These are phyloP conservation scores for Brachionus asplanchnoidis DNA, from an alignment of 1,140 invertebrate species.

Conservation along the genomic window DNA sequence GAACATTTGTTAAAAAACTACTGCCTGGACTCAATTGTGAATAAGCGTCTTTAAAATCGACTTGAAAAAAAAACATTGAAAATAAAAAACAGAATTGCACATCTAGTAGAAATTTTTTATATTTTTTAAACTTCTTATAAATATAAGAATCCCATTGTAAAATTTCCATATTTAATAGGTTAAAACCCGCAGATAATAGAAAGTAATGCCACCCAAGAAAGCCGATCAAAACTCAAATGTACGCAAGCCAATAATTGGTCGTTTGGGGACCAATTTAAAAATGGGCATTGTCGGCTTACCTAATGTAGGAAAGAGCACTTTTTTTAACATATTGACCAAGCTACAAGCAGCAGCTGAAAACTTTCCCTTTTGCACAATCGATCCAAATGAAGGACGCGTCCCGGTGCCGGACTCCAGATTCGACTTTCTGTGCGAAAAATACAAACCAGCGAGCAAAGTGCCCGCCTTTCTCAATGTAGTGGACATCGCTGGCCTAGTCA, in stretches of 20 bases:
- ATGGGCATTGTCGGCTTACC: conserved; percentile 90
- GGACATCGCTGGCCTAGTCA: conserved; percentile 96
- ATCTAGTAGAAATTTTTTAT: neutral
- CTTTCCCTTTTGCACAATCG: conserved; percentile 99
- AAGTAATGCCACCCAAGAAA: conserved; percentile 40
- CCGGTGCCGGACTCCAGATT: conserved; percentile 92
- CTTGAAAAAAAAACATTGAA: neutral
- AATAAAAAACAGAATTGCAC: neutral
- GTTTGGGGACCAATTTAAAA: conserved; percentile 93
- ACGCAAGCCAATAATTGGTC: conserved; percentile 70
- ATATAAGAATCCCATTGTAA: neutral
- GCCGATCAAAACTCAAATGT: neutral
- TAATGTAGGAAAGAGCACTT: conserved; percentile 97
- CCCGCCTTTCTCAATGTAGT: conserved; percentile 88
- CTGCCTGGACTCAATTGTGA: neutral
- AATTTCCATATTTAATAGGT: neutral
- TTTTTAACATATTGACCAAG: conserved; percentile 97
- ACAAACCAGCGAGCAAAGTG: conserved; percentile 91
- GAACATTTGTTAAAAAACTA: conserved; percentile 21
- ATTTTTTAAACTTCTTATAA: neutral
- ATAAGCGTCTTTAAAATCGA: neutral
- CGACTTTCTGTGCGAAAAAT: conserved; percentile 85
- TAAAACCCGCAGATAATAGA: neutral
- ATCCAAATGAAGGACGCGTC: conserved; percentile 98
- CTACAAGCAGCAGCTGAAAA: conserved; percentile 92